These are phyloP conservation scores for Athalia cordata DNA, from an alignment of 2,888 invertebrate species.

Conservation along the genomic window DNA sequence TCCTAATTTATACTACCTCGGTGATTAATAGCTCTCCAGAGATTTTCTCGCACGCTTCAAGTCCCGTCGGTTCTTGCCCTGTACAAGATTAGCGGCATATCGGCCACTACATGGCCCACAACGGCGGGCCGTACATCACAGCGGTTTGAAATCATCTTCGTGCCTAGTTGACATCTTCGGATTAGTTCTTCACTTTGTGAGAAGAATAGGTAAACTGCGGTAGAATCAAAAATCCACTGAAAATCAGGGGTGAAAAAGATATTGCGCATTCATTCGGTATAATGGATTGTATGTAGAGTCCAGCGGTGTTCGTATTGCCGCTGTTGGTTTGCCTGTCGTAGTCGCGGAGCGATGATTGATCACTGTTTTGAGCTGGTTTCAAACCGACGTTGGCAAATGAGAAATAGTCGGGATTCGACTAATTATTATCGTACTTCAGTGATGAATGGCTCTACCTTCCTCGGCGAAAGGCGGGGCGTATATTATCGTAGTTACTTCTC, in stretches of 20 bases:
- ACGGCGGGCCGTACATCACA: not conserved
- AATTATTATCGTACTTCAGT: conserved; percentile 51
- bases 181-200: not conserved
- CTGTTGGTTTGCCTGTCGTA: conserved; percentile 64
- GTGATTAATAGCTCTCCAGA: conserved; percentile 19
- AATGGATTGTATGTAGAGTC: not conserved
- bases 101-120: not conserved
- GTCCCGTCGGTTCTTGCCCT: conserved; percentile 5
- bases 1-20: conserved; percentile 39
- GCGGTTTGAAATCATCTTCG: not conserved
- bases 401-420: conserved; percentile 48
- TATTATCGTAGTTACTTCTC: not conserved
- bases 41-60: conserved; percentile 24
- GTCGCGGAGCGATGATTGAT: conserved; percentile 66
- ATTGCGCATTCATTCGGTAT: conserved; percentile 51
- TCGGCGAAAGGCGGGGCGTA: conserved; percentile 43
- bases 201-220: not conserved
- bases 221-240: not conserved
- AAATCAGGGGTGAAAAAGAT: not conserved
- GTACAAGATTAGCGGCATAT: not conserved
- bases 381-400: conserved; percentile 56
- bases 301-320: conserved; percentile 45
- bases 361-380: conserved; percentile 64
- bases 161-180: conserved; percentile 1
- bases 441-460: conserved; percentile 52